These are phyloP conservation scores for Actenoides lindsayi DNA, from an alignment of 2,113 vertebrate genomes.

Conservation along the genomic window DNA sequence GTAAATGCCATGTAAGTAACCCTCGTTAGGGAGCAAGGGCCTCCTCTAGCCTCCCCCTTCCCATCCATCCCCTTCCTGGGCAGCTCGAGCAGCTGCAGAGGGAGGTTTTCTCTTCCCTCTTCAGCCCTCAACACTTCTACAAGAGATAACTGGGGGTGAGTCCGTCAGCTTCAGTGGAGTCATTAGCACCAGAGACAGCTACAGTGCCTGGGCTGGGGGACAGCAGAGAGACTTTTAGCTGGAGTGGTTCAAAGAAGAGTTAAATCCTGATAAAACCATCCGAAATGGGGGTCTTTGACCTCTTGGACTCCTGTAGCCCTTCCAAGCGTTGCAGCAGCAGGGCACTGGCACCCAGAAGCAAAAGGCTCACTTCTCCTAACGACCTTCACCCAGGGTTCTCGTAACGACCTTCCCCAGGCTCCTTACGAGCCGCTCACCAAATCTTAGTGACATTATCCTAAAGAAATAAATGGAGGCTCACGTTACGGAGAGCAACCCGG, in stretches of 20 bases:
- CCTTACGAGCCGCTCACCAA: neutral
- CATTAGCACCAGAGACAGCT: neutral
- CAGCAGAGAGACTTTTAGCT: neutral
- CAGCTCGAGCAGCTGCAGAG: neutral
- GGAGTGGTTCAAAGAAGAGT: neutral
- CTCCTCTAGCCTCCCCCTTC: neutral
- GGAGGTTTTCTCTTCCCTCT: neutral
- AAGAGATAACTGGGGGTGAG: neutral
- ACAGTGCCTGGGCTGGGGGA: neutral
- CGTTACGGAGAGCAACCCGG: neutral
- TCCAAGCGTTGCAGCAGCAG: neutral
- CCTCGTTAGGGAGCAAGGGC: neutral
- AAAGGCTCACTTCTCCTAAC: neutral
- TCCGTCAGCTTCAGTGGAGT: neutral
- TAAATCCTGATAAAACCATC: neutral
- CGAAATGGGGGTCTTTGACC: rapidly evolving
- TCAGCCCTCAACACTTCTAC: neutral
- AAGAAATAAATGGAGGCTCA: neutral
- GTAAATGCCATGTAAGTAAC: neutral
- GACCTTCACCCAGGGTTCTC: neutral
- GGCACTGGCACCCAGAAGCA: neutral
- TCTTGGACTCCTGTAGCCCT: neutral
- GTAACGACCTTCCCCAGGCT: neutral
- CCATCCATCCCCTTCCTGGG: neutral
- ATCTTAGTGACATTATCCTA: rapidly evolving